phyloP scores from a whole-genome alignment of 2,888 invertebrate species.

The Rutpela maculata region DNA sequence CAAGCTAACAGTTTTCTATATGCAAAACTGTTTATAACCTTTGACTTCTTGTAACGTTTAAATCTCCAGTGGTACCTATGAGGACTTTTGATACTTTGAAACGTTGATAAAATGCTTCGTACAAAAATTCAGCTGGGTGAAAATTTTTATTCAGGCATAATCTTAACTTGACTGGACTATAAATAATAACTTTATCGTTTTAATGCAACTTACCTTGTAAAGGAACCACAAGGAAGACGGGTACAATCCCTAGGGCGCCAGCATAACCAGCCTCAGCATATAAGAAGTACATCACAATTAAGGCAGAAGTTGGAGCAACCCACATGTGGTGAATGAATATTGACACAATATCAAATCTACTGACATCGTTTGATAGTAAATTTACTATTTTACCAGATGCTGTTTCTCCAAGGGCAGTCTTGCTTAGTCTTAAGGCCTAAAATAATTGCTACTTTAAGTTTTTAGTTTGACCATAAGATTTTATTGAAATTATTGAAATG shows the following conservation, averaged over 20 bases:
- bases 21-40: no score
- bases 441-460: slow-evolving; percentile 8
- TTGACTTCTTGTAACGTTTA: no score
- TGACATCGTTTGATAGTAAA: slow-evolving; percentile 94
- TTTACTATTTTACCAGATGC: slow-evolving; percentile 95
- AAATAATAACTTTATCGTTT: background rate
- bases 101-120: no score
- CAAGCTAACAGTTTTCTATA: no score
- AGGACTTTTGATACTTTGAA: no score
- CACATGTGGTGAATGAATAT: slow-evolving; percentile 91
- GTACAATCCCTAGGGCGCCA: slow-evolving; percentile 85
- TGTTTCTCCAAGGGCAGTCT: slow-evolving; percentile 82
- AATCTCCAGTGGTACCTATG: no score
- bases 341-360: slow-evolving; percentile 91
- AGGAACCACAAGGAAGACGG: slow-evolving; percentile 87
- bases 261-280: slow-evolving; percentile 85
- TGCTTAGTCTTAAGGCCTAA: slow-evolving; percentile 83
- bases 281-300: slow-evolving; percentile 86
- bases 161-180: no score
- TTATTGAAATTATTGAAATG: background rate
- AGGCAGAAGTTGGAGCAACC: slow-evolving; percentile 83
- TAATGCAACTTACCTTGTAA: slow-evolving; percentile 81
- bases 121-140: no score
- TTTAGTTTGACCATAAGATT: background rate
- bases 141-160: no score